Evolutionary conservation across 1,140 invertebrate species (phyloP).

Genomic region (Drusus annulatus): DNA sequence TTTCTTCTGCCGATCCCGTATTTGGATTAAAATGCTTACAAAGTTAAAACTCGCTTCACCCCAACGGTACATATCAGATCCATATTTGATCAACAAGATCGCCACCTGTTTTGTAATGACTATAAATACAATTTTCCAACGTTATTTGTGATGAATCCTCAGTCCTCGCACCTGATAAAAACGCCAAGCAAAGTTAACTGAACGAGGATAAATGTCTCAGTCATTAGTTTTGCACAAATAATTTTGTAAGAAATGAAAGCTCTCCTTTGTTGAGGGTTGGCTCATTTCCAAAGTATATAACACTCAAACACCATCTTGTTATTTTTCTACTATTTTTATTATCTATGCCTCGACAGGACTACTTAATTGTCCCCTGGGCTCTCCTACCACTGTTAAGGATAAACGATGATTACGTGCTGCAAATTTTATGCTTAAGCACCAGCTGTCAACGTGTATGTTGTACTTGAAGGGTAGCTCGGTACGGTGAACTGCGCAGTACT

Average conservation of each 20-base stretch:
- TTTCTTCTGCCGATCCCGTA: no score
- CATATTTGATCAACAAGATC: conserved; percentile 19
- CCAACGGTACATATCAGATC: background rate
- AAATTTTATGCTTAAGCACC: no score
- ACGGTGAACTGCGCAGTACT: no score
- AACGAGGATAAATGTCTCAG: no score
- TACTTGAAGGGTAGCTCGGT: no score
- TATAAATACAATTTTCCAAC: background rate
- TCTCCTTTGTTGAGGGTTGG: background rate
- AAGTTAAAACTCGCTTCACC: background rate
- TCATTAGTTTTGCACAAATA: no score
- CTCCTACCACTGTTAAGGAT: background rate
- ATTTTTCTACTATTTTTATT: background rate
- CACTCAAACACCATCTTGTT: background rate
- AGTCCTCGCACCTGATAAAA: no score
- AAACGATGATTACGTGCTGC: no score
- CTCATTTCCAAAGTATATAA: background rate
- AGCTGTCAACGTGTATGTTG: no score
- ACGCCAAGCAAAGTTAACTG: no score
- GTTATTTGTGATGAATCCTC: background rate
- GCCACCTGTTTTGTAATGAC: conserved; percentile 10
- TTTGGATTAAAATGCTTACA: no score
- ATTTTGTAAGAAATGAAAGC: background rate
- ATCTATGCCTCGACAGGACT: background rate
- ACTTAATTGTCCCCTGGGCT: background rate